phyloP scores from a whole-genome alignment of 1,140 invertebrate species.

The Arion vulgaris region DNA sequence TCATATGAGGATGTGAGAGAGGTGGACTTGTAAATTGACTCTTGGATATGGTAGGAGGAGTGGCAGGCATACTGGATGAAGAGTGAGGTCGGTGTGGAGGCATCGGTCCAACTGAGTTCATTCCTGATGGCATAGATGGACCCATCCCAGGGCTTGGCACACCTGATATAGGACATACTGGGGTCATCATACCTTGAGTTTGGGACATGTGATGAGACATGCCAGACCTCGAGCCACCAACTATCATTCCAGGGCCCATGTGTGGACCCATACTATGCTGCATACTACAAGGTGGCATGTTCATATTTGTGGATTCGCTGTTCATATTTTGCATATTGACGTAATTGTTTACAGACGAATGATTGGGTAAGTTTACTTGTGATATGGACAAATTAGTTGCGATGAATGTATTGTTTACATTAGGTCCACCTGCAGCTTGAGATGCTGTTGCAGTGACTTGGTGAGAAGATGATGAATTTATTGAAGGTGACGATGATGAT shows the following conservation, averaged over 20 bases:
- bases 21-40: slow-evolving; percentile 41
- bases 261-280: slow-evolving; percentile 25
- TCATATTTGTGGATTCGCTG: slow-evolving; percentile 28
- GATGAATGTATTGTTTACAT: slow-evolving; percentile 75
- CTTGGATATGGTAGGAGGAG: slow-evolving; percentile 42
- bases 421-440: slow-evolving; percentile 59
- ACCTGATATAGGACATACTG: slow-evolving; percentile 1
- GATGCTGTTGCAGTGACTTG: not conserved
- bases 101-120: slow-evolving; percentile 14
- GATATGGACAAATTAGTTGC: slow-evolving; percentile 76
- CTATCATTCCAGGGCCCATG: slow-evolving; percentile 71
- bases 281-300: slow-evolving; percentile 17
- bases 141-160: slow-evolving; percentile 32
- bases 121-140: slow-evolving; percentile 20
- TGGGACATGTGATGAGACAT: slow-evolving; percentile 38
- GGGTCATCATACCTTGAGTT: slow-evolving; percentile 40
- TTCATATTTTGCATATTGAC: slow-evolving; percentile 62
- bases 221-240: slow-evolving; percentile 44
- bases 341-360: slow-evolving; percentile 43
- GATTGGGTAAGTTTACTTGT: slow-evolving; percentile 67
- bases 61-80: slow-evolving; percentile 35
- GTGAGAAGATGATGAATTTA: slow-evolving; percentile 26
- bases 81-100: slow-evolving; percentile 31
- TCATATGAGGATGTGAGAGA: slow-evolving; percentile 45
- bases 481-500: not conserved